These are phyloP conservation scores for Drosophila nigricruria DNA, from an alignment of 2,888 invertebrate species.

Conservation along the genomic window DNA sequence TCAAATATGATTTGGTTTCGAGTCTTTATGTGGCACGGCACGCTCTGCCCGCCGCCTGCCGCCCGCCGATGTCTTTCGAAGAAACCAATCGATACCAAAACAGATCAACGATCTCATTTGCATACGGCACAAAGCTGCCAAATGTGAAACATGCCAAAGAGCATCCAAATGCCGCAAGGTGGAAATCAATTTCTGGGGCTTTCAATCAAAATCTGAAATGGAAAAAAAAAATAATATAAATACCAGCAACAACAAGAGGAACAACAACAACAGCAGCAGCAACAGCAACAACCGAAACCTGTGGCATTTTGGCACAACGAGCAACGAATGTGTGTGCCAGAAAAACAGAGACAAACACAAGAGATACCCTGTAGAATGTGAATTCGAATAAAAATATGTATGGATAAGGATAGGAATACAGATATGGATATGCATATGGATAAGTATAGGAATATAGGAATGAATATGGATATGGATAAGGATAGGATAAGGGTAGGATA, in stretches of 20 bases:
- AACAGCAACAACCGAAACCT: constrained; percentile 13
- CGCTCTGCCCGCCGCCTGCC: constrained; percentile 33
- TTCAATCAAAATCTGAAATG: constrained; percentile 76
- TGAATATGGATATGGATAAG: neutral
- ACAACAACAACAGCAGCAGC: neutral
- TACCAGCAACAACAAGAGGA: neutral
- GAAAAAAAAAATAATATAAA: constrained; percentile 32
- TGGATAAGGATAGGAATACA: neutral
- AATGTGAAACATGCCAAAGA: constrained; percentile 78
- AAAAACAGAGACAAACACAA: neutral
- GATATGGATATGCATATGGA: neutral
- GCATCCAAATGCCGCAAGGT: constrained; percentile 73
- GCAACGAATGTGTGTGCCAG: constrained; percentile 12
- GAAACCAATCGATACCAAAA: constrained; percentile 78
- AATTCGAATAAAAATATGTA: neutral
- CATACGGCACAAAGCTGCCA: constrained; percentile 72
- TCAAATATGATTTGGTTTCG: constrained; percentile 78
- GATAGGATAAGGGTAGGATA: neutral
- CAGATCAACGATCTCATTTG: constrained; percentile 82
- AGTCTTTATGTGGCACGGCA: constrained; percentile 61
- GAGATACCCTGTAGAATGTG: constrained; percentile 28
- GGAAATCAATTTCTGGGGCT: constrained; percentile 79
- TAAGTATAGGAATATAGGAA: neutral
- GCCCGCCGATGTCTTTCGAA: constrained; percentile 55
- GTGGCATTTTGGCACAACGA: constrained; percentile 53